A percentile compares a stretch with the other conserved stretches of the same genome.
phyloP scores from a whole-genome alignment of 53 echinoderm and acorn worm species.

The Patiria pectinifera region DNA sequence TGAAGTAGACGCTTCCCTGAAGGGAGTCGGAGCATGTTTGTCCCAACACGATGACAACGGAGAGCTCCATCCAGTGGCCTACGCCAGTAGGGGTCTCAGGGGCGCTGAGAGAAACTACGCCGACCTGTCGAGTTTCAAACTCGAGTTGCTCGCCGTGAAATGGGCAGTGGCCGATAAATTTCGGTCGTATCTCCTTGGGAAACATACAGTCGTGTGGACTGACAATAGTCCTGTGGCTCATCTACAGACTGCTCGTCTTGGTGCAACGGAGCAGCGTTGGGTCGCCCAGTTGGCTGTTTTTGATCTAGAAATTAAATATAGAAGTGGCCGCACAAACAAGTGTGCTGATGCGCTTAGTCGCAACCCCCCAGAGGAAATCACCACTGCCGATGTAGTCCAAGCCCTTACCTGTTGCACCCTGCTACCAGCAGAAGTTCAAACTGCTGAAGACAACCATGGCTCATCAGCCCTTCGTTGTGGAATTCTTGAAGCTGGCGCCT shows the following conservation, averaged over 20 bases:
- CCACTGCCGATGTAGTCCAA: background rate
- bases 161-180: too few species aligned
- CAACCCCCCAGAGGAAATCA: background rate
- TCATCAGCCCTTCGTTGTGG: background rate
- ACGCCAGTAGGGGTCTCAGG: conserved; percentile 1
- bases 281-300: too few species aligned
- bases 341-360: background rate
- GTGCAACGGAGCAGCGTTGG: too few species aligned
- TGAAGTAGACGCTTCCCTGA: conserved; percentile 8
- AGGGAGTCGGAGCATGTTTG: conserved; percentile 21
- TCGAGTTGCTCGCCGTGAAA: too few species aligned
- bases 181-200: too few species aligned
- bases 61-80: conserved; percentile 37
- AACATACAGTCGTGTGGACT: too few species aligned
- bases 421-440: background rate
- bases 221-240: too few species aligned
- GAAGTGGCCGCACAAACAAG: background rate
- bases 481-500: background rate
- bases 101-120: too few species aligned
- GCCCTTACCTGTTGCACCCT: background rate
- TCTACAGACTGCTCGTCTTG: too few species aligned
- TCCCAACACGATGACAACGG: conserved; percentile 23
- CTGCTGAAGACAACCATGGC: background rate
- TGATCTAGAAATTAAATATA: too few species aligned
- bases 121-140: too few species aligned